Conservation (phyloP, 2,113 vertebrate genomes). For the Cyprinus carpio region DNA sequence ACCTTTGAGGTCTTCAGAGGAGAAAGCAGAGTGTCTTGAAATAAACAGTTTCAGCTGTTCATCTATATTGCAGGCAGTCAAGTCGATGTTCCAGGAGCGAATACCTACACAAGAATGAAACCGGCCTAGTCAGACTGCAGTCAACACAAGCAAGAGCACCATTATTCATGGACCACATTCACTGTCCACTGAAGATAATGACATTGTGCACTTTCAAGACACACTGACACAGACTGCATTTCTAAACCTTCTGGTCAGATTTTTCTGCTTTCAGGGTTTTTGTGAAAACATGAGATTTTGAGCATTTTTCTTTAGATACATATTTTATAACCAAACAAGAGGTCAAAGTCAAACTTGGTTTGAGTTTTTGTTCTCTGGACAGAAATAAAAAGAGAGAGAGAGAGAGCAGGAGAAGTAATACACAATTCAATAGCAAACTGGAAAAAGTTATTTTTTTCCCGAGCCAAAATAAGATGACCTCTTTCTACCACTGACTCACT, state of each 20-base stretch:
- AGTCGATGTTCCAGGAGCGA: slow-evolving; percentile 84
- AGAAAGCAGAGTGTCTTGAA: slow-evolving; percentile 88
- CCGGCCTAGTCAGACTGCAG: background rate
- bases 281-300: background rate
- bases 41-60: slow-evolving; percentile 92
- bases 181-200: slow-evolving; percentile 1
- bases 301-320: background rate
- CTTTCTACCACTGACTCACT: background rate
- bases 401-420: background rate
- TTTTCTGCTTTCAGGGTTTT: background rate
- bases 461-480: slow-evolving; percentile 8
- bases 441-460: background rate
- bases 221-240: slow-evolving; percentile 16
- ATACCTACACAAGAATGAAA: slow-evolving; percentile 74
- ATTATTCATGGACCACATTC: slow-evolving; percentile 37
- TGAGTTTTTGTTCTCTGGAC: background rate
- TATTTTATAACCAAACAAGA: background rate
- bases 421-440: slow-evolving; percentile 2
- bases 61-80: slow-evolving; percentile 80
- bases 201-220: background rate
- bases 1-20: slow-evolving; percentile 88
- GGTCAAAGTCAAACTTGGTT: background rate
- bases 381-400: background rate
- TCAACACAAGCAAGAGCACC: background rate
- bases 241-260: slow-evolving; percentile 35